These are phyloP conservation scores for Hemibagrus guttatus DNA, from an alignment of 2,797 vertebrate genomes.

Conservation along the genomic window DNA sequence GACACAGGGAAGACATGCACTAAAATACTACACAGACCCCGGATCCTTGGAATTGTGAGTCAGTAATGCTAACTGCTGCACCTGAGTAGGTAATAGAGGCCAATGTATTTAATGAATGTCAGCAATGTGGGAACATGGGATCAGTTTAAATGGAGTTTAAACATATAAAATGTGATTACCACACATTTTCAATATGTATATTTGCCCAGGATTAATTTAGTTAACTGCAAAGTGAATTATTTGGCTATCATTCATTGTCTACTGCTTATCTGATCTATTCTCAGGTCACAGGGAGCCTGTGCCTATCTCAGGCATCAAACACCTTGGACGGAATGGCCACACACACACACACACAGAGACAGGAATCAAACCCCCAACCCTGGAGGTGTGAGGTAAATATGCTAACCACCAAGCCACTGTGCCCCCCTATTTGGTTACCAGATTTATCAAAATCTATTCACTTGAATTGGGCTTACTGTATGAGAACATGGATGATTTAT, in stretches of 20 bases:
- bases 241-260: too few relatives aligned
- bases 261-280: too few relatives aligned
- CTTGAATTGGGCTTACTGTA: background rate
- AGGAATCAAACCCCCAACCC: too few relatives aligned
- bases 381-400: too few relatives aligned
- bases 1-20: background rate
- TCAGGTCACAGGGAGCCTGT: too few relatives aligned
- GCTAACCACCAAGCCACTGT: too few relatives aligned
- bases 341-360: too few relatives aligned
- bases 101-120: background rate
- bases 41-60: background rate
- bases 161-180: background rate
- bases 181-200: background rate
- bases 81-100: background rate
- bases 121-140: background rate
- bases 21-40: background rate
- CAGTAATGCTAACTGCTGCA: background rate
- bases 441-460: background rate
- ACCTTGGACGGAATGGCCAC: too few relatives aligned
- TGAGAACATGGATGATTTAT: conserved; percentile 1
- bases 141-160: background rate
- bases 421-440: background rate
- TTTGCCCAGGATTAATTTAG: background rate
- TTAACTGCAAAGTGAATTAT: conserved; percentile 1
- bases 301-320: too few relatives aligned